Conservation (phyloP, 2,888 invertebrate species). For the Stenodera caucasica region DNA sequence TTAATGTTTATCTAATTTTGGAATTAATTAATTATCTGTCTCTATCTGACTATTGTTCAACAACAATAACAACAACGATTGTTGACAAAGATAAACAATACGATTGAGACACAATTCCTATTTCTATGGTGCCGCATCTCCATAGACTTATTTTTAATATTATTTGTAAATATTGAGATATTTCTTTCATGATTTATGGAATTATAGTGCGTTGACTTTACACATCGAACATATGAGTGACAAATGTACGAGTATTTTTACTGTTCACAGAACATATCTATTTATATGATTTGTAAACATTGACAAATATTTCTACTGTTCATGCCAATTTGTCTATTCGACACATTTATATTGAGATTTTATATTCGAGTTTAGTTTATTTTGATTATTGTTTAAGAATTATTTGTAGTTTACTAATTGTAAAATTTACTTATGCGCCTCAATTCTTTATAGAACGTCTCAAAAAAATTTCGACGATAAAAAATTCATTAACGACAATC, state of each 20-base stretch:
- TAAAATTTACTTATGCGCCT: no score
- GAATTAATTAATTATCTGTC: background rate
- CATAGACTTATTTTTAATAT: background rate
- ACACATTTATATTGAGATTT: no score
- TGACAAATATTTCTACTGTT: background rate
- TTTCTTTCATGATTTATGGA: background rate
- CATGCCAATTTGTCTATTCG: background rate
- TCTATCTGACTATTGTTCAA: background rate
- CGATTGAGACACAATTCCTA: background rate
- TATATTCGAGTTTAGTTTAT: no score
- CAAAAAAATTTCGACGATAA: no score
- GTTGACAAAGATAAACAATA: background rate
- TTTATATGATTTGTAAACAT: background rate
- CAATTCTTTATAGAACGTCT: no score
- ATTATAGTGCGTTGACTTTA: background rate
- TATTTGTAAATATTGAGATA: background rate
- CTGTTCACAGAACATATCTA: background rate
- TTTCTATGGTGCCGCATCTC: no score
- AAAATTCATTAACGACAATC: no score
- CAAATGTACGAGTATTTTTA: background rate
- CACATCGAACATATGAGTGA: background rate
- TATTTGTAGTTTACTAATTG: no score
- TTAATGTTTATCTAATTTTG: no score
- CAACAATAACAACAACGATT: background rate
- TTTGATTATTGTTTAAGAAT: no score